phyloP scores from a whole-genome alignment of 2,113 vertebrate genomes.

The Ciconia boyciana region DNA sequence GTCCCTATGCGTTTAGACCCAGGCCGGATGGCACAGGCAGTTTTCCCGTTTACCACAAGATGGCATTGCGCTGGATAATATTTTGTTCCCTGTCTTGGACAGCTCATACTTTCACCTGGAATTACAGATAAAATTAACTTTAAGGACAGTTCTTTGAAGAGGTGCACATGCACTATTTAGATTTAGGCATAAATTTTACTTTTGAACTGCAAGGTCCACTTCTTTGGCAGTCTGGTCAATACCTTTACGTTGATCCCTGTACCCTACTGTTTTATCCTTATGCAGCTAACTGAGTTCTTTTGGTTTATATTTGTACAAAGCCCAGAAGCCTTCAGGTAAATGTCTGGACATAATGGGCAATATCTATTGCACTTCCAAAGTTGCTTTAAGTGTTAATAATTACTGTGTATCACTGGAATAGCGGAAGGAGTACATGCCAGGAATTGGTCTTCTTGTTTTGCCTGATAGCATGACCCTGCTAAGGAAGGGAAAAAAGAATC shows the following conservation, averaged over 20 bases:
- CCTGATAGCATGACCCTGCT: not conserved
- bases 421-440: not conserved
- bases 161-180: not conserved
- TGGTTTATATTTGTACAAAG: not conserved
- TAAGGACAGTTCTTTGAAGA: not conserved
- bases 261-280: not conserved
- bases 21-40: not conserved
- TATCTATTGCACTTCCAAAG: not conserved
- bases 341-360: not conserved
- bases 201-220: not conserved
- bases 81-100: not conserved
- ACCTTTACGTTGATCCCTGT: not conserved
- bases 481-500: not conserved
- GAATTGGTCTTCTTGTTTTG: not conserved
- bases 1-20: not conserved
- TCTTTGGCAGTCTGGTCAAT: not conserved
- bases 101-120: not conserved
- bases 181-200: not conserved
- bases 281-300: not conserved
- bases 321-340: not conserved
- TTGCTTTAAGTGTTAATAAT: not conserved
- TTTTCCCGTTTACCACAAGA: slow-evolving; percentile 43
- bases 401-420: not conserved
- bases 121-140: not conserved
- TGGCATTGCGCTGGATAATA: not conserved